Base-by-base conservation (phyloP, 53 echinoderm and acorn worm genomes). In the Stichopus horrens region DNA sequence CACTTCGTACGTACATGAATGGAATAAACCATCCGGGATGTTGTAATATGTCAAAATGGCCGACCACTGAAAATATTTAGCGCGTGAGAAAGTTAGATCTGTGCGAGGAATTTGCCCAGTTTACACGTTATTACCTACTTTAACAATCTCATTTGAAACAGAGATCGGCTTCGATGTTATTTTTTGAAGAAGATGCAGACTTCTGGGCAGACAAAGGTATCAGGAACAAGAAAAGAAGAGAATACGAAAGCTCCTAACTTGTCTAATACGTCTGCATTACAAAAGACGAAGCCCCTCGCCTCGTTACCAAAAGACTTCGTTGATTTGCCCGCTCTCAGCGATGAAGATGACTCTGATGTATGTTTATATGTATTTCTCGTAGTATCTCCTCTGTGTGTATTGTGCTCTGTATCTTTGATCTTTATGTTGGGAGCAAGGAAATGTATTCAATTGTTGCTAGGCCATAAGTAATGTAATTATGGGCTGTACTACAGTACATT, bases 321-420 rank as follows among this genome's bases (percentile, higher is more conserved):
- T 57, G 83, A 83, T 83, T 83, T 83, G 65, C 83, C 83, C 57
- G 83, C 60, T 58, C 83, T 82, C 56, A 83, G 58, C 59, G 83
- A 83, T 63, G 83, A 83, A 23, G 83, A 83, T 56, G 83, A 83
- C 58, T 83, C 83, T 20, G 83, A 83, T 83, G 83, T 83, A 83
- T n/a, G 83, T 83, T 51, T 21, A 75, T 16, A 63, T 13, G 63
- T 63, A 10, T 16, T 63, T 13, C 16, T 16, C 63, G 16, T 63
- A 63, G 63, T 13, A 5, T 13, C 16, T 5, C 7, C 11, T 9
- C 10, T 0, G 16, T 63, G 63, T 63, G 37, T 37, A 37, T 37
- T 37, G 37, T 37, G 37, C 37, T 37, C 37, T 37, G 37, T 37
- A 37, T 37, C 37, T 37, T 37, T 37, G 16, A 63, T 13, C 16